Evolutionary conservation across 2,888 invertebrate genomes (phyloP).

Genomic region (Eutolmus rufibarbis): DNA sequence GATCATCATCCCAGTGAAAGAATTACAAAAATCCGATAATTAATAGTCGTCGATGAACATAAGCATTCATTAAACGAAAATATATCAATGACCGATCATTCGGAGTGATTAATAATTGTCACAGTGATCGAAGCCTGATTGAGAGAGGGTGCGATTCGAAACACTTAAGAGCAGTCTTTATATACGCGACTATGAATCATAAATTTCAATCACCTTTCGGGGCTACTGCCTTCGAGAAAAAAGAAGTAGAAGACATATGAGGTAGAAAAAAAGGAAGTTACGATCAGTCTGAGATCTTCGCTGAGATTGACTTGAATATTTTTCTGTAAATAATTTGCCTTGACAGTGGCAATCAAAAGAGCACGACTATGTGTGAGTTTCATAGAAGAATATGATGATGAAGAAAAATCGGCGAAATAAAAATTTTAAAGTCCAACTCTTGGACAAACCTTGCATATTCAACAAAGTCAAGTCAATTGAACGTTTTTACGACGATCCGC

Average conservation of each 20-base stretch:
- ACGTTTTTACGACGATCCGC: slow-evolving; percentile 26
- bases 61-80: slow-evolving; percentile 15
- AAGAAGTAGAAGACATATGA: background rate
- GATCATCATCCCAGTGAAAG: background rate
- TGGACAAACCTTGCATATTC: slow-evolving; percentile 35
- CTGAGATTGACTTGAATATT: slow-evolving; percentile 15
- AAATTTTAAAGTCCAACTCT: background rate
- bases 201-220: slow-evolving; percentile 31
- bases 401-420: background rate
- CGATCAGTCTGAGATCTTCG: slow-evolving; percentile 14
- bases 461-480: slow-evolving; percentile 29
- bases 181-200: slow-evolving; percentile 20
- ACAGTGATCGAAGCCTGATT: background rate
- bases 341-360: background rate
- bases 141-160: slow-evolving; percentile 20
- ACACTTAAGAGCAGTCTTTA: background rate
- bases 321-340: slow-evolving; percentile 30
- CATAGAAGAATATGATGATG: background rate
- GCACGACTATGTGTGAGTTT: background rate
- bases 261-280: background rate
- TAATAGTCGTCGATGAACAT: background rate
- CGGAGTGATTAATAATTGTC: slow-evolving; percentile 15
- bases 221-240: background rate
- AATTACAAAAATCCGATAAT: slow-evolving; percentile 11
- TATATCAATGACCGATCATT: slow-evolving; percentile 34